A percentile compares a stretch with the other conserved stretches of the same genome.
These are phyloP conservation scores for Stichopus horrens DNA, from an alignment of 53 echinoderm and acorn worm species.

Conservation along the genomic window DNA sequence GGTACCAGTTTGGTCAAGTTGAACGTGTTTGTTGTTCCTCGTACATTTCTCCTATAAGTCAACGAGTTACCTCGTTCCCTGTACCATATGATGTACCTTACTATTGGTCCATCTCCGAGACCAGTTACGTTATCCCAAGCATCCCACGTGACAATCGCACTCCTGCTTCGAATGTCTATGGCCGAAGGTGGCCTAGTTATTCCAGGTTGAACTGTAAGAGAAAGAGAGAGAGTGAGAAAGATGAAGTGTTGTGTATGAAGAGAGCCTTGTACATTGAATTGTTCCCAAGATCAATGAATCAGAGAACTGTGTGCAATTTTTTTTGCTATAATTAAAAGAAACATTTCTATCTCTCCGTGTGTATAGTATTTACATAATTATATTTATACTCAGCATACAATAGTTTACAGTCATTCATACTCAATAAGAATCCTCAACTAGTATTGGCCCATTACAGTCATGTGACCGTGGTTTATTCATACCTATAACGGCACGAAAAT, in stretches of 20 bases:
- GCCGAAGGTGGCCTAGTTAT: constrained; percentile 34
- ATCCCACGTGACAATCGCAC: constrained; percentile 43
- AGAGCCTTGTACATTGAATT: too few relatives aligned
- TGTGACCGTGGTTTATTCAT: too few relatives aligned
- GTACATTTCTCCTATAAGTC: background rate
- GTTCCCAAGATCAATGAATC: too few relatives aligned
- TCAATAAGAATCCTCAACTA: too few relatives aligned
- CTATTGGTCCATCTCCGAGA: constrained; percentile 65
- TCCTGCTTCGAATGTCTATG: background rate
- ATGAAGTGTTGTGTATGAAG: background rate
- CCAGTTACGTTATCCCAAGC: constrained; percentile 32
- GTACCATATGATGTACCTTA: constrained; percentile 59
- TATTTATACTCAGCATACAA: too few relatives aligned
- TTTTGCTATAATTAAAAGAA: too few relatives aligned
- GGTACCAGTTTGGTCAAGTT: constrained; percentile 54
- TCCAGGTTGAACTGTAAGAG: constrained; percentile 44
- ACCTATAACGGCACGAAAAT: too few relatives aligned
- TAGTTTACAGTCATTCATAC: too few relatives aligned
- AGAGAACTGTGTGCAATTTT: too few relatives aligned
- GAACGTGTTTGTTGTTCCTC: background rate
- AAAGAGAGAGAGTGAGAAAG: background rate
- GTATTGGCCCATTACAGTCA: too few relatives aligned
- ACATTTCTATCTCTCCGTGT: too few relatives aligned
- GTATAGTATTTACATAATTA: too few relatives aligned
- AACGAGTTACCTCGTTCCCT: constrained; percentile 25